Evolutionary conservation across 2,888 invertebrate species (phyloP), one percentile per base, ranked within the genome.

Genomic region (Trilocha varians): DNA sequence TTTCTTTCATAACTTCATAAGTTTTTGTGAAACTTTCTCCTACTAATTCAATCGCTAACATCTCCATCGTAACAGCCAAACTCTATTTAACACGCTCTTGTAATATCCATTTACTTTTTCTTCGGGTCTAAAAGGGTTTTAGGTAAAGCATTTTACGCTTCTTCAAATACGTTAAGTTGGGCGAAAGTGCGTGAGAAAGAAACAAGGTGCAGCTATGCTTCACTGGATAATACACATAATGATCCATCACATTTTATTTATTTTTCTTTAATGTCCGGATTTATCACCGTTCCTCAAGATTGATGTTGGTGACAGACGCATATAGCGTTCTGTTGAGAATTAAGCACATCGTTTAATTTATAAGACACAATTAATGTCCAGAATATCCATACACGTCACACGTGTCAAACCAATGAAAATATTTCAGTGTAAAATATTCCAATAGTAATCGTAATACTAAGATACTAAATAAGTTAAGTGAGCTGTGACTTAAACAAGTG

Each of bases 171-270:
- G 56, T 59, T 63, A 57, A 57, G 58, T 53, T 55, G 56, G 53
- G 59, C 56, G 61, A 62, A 61, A 70, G 62, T 64, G 67, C 70
- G 72, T 78, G 77, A 70, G 76, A 78, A 76, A 59, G 63, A 68
- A 69, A 70, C 76, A 78, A 75, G 72, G 62, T 69, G 73, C 52
- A 61, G 50, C 53, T 49, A 58, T 63, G 63, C 60, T 59, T 57
- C 62, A 60, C 52, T 56, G 64, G 61, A 65, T 61, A 65, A 63
- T 64, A 52, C 59, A 54, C 49, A 54, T 70, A 75, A 73, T 70
- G 65, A 68, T 63, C 70, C 65, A 68, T 71, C 70, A 65, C 59
- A 61, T 69, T 74, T 70, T 69, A 66, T 63, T 69, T 67, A 65
- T 60, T 66, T 67, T 66, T 64, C 61, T 64, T 64, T 68, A 69